phyloP scores from a whole-genome alignment of 35 echinoderm and acorn worm genomes.

The Chiridota heheva region DNA sequence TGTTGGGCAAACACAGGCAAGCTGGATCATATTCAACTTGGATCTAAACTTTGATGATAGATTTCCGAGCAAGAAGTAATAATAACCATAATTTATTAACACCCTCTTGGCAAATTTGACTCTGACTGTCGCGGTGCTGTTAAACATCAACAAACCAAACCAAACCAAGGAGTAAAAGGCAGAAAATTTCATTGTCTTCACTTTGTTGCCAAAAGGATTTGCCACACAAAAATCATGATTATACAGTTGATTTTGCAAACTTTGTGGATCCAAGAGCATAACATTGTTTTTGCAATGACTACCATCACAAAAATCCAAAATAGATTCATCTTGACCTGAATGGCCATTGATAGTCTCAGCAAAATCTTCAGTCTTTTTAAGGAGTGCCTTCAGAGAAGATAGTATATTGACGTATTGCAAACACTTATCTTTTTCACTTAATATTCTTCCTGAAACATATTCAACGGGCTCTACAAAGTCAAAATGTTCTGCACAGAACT shows the following conservation, averaged over 20 bases:
- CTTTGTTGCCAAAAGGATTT: constrained; percentile 12
- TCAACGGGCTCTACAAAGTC: constrained; percentile 17
- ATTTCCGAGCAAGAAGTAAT: constrained; percentile 29
- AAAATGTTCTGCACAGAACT: constrained; percentile 15
- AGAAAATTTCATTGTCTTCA: constrained; percentile 31
- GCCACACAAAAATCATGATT: constrained; percentile 19
- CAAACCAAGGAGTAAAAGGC: too few species aligned
- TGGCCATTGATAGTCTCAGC: constrained; percentile 18
- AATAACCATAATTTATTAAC: too few species aligned
- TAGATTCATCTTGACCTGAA: constrained; percentile 1
- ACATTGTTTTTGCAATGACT: constrained; percentile 4
- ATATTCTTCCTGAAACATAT: constrained; percentile 10
- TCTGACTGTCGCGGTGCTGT: too few species aligned
- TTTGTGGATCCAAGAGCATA: neutral
- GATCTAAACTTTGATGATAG: constrained; percentile 20
- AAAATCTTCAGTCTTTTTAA: constrained; percentile 14
- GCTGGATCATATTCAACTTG: constrained; percentile 32
- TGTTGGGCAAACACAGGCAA: constrained; percentile 15
- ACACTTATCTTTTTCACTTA: neutral
- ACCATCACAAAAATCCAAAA: constrained; percentile 10
- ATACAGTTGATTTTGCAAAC: constrained; percentile 13
- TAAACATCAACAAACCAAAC: too few species aligned
- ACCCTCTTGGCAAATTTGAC: too few species aligned
- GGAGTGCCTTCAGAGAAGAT: neutral
- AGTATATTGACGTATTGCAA: constrained; percentile 23